Conservation (phyloP, 2,888 invertebrate genomes). For the Cryptus viduatorius region DNA sequence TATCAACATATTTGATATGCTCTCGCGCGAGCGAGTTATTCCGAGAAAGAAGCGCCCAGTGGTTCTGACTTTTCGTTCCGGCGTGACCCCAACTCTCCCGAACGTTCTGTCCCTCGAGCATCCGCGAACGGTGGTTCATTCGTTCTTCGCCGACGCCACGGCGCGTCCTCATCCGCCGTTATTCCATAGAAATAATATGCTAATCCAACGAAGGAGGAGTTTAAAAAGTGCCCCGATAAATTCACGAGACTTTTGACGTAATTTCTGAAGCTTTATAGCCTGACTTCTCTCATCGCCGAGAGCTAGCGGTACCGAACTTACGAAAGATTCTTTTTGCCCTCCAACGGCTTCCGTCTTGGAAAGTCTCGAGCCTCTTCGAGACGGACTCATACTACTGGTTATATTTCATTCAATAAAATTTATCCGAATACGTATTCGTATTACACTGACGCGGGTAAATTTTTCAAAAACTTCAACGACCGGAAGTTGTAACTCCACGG, state of each 20-base stretch:
- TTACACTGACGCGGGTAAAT: constrained; percentile 13
- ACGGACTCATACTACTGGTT: constrained; percentile 11
- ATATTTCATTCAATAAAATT: constrained; percentile 56
- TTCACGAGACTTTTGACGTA: constrained; percentile 84
- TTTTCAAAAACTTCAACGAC: constrained; percentile 28
- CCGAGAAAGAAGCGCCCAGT: constrained; percentile 64
- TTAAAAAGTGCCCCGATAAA: constrained; percentile 85
- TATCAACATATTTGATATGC: constrained; percentile 85
- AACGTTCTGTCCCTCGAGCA: constrained; percentile 56
- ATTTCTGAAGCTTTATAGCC: constrained; percentile 77
- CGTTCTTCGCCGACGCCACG: constrained; percentile 70
- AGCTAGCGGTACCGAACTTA: constrained; percentile 73
- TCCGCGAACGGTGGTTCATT: constrained; percentile 70
- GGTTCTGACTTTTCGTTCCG: constrained; percentile 58
- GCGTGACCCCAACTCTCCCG: constrained; percentile 31
- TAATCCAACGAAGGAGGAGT: constrained; percentile 84
- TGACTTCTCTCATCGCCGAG: constrained; percentile 61
- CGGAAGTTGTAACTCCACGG: no score
- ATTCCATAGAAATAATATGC: constrained; percentile 84
- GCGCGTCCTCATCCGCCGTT: constrained; percentile 70
- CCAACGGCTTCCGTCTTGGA: constrained; percentile 54
- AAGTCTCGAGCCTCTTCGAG: constrained; percentile 42
- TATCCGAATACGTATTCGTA: constrained; percentile 36
- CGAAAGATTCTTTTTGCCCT: constrained; percentile 79
- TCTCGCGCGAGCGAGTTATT: constrained; percentile 74